phyloP scores from a whole-genome alignment of 2,113 vertebrate species.

The Fukomys damarensis region DNA sequence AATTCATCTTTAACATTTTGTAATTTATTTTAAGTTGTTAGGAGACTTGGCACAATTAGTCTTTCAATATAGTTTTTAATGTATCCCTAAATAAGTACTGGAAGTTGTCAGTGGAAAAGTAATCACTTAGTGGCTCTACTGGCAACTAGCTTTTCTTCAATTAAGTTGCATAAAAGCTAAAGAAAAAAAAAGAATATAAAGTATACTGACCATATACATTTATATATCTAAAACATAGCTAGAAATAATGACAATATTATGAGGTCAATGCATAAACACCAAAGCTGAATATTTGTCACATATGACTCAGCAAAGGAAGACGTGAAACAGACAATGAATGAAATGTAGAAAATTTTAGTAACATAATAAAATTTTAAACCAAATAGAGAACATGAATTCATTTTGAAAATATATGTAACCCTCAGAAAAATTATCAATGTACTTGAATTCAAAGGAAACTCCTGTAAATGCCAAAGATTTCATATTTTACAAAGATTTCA shows the following conservation, averaged over 20 bases:
- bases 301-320: slow-evolving; percentile 36
- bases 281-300: background rate
- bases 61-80: slow-evolving; percentile 91
- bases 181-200: slow-evolving; percentile 17
- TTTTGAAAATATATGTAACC: background rate
- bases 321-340: background rate
- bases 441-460: background rate
- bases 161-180: slow-evolving; percentile 93
- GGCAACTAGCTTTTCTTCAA: slow-evolving; percentile 91
- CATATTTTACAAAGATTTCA: background rate
- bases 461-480: slow-evolving; percentile 15
- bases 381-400: background rate
- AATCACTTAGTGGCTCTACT: slow-evolving; percentile 92
- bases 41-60: slow-evolving; percentile 89
- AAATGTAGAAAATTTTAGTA: background rate
- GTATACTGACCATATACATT: background rate
- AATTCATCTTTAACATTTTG: slow-evolving; percentile 88
- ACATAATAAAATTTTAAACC: background rate
- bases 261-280: background rate
- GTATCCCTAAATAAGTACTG: slow-evolving; percentile 92
- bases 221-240: background rate
- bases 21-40: slow-evolving; percentile 89
- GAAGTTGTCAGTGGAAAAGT: slow-evolving; percentile 88
- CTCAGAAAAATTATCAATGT: slow-evolving; percentile 20
- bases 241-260: background rate